phyloP scores from a whole-genome alignment of 2,113 vertebrate genomes.

The Actinemys pallida region DNA sequence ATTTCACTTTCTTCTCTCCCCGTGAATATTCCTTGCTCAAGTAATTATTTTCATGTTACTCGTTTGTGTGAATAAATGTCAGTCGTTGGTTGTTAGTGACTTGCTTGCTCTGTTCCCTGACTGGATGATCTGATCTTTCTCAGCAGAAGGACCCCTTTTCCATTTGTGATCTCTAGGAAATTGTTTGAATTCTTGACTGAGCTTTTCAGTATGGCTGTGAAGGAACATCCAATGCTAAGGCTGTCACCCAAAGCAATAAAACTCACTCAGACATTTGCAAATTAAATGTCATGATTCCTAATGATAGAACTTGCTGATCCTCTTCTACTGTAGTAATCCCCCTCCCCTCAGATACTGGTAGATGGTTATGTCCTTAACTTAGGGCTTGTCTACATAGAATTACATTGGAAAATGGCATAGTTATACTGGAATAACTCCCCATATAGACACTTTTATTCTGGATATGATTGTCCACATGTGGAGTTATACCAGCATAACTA shows the following conservation, averaged over 20 bases:
- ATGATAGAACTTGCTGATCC: constrained; percentile 62
- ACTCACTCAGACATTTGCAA: constrained; percentile 38
- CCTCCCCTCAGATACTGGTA: not conserved
- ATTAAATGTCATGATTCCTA: constrained; percentile 33
- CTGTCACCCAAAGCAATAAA: not conserved
- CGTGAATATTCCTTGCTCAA: not conserved
- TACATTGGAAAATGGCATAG: not conserved
- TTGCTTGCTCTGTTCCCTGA: not conserved
- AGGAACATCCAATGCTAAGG: not conserved
- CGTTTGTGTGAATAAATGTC: not conserved
- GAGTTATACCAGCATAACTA: not conserved
- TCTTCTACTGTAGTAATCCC: constrained; percentile 46
- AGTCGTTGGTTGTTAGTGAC: not conserved
- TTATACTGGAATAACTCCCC: accelerated
- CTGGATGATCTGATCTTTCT: not conserved
- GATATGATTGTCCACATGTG: not conserved
- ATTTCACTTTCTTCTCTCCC: accelerated
- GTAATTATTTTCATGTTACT: not conserved
- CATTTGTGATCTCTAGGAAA: not conserved
- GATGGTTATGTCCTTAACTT: not conserved
- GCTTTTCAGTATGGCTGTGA: not conserved
- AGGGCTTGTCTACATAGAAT: not conserved
- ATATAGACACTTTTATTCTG: not conserved
- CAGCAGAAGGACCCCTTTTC: not conserved
- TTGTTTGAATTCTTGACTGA: not conserved